Conservation (phyloP, 92 coral and sea anemone genomes). For the Porites lobata region DNA sequence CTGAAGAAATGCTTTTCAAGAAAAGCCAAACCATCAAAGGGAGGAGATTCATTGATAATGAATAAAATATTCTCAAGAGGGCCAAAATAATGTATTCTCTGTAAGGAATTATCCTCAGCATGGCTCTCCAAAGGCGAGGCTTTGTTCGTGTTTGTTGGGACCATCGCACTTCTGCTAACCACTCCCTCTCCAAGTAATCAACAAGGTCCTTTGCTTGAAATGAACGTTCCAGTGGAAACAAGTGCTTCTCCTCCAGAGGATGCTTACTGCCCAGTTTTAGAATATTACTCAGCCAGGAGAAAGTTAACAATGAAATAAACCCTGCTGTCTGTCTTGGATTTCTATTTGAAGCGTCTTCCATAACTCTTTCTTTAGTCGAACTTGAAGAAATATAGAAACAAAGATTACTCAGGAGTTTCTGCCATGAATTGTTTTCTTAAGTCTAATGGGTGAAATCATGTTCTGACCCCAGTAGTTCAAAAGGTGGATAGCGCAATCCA, state of each 20-base stretch:
- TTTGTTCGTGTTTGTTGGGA: constrained; percentile 5
- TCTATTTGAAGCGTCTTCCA: not conserved
- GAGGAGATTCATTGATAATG: not conserved
- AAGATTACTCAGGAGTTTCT: too few species aligned
- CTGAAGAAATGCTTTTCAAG: constrained; percentile 13
- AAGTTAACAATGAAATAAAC: constrained; percentile 15
- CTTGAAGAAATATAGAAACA: too few species aligned
- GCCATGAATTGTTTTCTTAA: too few species aligned
- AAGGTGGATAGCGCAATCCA: too few species aligned
- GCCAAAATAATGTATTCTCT: constrained; percentile 11
- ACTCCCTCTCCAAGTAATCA: constrained; percentile 21
- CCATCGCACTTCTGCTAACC: constrained; percentile 19
- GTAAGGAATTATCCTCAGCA: constrained; percentile 12
- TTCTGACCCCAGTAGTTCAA: too few species aligned
- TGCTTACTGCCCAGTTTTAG: constrained; percentile 25
- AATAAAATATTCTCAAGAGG: not conserved
- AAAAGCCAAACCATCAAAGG: constrained; percentile 37
- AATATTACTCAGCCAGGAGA: constrained; percentile 31
- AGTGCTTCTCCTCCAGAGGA: constrained; percentile 29
- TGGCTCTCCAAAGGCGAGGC: constrained; percentile 44
- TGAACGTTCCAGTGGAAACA: not conserved
- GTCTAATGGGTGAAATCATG: too few species aligned
- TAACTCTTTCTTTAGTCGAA: not conserved
- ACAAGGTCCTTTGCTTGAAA: constrained; percentile 14
- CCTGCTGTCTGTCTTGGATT: constrained; percentile 27